Conservation (phyloP, 2,113 vertebrate genomes). For the Chaetops frenatus region DNA sequence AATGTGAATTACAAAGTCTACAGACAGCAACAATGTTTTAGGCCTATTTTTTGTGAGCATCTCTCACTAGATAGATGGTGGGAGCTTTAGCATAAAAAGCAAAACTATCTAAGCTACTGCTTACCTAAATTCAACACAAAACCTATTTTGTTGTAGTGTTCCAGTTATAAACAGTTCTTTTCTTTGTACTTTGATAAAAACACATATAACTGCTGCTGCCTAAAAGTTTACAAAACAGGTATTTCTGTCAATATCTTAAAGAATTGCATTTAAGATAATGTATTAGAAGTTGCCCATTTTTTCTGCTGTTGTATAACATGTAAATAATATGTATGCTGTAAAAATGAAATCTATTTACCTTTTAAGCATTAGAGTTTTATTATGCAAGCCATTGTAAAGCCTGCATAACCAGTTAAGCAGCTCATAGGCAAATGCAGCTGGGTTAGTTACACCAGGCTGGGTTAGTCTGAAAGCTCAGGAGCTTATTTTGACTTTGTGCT, state of each 20-base stretch:
- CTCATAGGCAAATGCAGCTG: not conserved
- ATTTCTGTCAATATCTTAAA: not conserved
- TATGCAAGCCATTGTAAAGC: not conserved
- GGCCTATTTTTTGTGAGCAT: not conserved
- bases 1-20: not conserved
- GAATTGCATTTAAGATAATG: not conserved
- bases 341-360: not conserved
- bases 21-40: not conserved
- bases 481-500: slow-evolving; percentile 7
- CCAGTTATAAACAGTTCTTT: not conserved
- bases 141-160: not conserved
- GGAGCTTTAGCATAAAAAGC: not conserved
- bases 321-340: not conserved
- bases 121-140: not conserved
- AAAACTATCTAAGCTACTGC: not conserved
- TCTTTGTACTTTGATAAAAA: not conserved
- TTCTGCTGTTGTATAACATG: not conserved
- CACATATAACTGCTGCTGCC: not conserved
- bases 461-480: not conserved
- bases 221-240: not conserved
- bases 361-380: not conserved
- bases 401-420: slow-evolving; percentile 42
- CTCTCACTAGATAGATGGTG: not conserved
- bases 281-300: not conserved
- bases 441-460: not conserved